These are phyloP conservation scores for Manis pentadactyla DNA, from an alignment of 2,797 vertebrate genomes.

Conservation along the genomic window DNA sequence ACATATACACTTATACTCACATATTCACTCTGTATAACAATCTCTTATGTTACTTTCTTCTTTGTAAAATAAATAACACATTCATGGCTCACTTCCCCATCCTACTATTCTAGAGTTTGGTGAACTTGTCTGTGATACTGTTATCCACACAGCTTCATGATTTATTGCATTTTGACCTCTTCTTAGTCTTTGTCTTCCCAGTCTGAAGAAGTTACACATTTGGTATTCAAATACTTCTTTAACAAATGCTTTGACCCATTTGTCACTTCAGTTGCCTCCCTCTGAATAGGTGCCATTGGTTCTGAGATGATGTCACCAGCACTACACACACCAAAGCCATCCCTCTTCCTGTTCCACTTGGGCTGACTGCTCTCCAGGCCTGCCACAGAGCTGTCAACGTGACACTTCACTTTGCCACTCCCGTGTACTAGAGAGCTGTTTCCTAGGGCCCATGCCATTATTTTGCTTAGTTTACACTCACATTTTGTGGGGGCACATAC, in stretches of 20 bases:
- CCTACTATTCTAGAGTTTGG: background rate
- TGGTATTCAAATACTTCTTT: background rate
- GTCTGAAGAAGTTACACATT: background rate
- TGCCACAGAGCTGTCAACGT: background rate
- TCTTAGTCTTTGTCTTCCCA: background rate
- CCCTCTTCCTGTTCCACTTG: background rate
- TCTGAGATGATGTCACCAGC: background rate
- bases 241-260: background rate
- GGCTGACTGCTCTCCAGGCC: background rate
- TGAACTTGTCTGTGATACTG: background rate
- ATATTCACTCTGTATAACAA: background rate
- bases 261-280: background rate
- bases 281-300: background rate
- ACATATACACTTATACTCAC: background rate
- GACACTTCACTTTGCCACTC: background rate
- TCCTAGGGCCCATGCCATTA: background rate
- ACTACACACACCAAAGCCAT: background rate
- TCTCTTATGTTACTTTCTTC: background rate
- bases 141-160: background rate
- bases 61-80: background rate
- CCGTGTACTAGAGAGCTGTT: background rate
- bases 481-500: background rate
- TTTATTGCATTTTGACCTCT: background rate
- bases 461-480: background rate
- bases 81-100: background rate